A percentile compares a stretch with the other conserved stretches of the same genome.
phyloP scores from a whole-genome alignment of 2,797 vertebrate species.

The Acrossocheilus fasciatus region DNA sequence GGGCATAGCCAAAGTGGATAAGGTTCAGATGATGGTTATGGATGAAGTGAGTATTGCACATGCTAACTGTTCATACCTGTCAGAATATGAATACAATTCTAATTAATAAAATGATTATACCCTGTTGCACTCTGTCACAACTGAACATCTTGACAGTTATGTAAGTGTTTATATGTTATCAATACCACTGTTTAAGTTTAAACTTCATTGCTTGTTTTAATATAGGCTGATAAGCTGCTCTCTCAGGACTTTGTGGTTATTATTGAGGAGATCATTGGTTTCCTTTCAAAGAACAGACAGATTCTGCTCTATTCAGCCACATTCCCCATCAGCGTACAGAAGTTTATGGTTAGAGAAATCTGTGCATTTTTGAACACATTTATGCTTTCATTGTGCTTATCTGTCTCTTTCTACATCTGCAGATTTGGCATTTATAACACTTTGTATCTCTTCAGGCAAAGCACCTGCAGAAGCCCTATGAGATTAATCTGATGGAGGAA shows the following conservation, averaged over 20 bases:
- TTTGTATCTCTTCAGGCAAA: constrained; percentile 68
- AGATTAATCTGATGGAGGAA: constrained; percentile 84
- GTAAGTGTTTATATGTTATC: neutral
- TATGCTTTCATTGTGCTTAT: neutral
- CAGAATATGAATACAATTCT: neutral
- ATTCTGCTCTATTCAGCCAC: constrained; percentile 86
- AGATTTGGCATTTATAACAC: neutral
- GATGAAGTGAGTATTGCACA: constrained; percentile 77
- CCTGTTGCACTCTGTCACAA: neutral
- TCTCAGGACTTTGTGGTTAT: constrained; percentile 86
- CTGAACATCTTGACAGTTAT: neutral
- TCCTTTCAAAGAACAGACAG: constrained; percentile 82
- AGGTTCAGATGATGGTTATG: constrained; percentile 85
- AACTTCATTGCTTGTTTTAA: neutral
- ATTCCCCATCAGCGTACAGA: constrained; percentile 85
- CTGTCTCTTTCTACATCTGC: neutral
- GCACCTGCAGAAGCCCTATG: constrained; percentile 60
- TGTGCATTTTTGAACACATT: neutral
- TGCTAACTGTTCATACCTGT: neutral
- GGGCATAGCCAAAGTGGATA: constrained; percentile 83
- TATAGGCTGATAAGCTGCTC: constrained; percentile 84
- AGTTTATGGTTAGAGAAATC: constrained; percentile 81
- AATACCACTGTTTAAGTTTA: neutral
- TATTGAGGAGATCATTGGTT: constrained; percentile 85
- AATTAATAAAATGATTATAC: neutral